A percentile compares a stretch with the other conserved stretches of the same genome.
phyloP scores from a whole-genome alignment of 2,113 vertebrate species.

The Myotis yumanensis region DNA sequence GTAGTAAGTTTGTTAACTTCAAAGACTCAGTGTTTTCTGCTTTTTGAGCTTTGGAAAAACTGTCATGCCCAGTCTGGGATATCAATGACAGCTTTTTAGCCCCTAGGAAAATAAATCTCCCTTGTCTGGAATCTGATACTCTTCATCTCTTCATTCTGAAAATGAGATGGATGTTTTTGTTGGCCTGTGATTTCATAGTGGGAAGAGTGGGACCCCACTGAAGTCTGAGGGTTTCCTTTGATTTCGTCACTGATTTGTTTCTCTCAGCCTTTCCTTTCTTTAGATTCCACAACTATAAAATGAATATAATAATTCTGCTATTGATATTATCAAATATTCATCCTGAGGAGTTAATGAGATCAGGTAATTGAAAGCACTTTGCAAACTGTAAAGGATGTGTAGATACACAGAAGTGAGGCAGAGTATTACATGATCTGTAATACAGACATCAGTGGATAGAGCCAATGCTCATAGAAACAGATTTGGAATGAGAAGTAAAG shows the following conservation, averaged over 20 bases:
- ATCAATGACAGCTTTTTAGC: neutral
- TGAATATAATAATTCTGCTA: neutral
- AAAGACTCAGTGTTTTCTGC: neutral
- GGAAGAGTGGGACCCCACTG: neutral
- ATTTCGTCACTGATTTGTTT: neutral
- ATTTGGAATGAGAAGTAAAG: neutral
- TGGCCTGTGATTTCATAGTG: neutral
- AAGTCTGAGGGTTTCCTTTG: neutral
- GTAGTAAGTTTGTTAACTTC: neutral
- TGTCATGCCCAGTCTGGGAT: neutral
- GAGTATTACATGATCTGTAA: neutral
- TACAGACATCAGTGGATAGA: neutral
- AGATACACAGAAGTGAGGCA: neutral
- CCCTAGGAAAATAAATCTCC: neutral
- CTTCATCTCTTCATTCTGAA: constrained; percentile 15
- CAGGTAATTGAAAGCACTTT: neutral
- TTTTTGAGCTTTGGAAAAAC: constrained; percentile 16
- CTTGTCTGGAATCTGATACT: neutral
- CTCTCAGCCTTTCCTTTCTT: neutral
- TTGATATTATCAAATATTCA: neutral
- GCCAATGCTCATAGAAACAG: neutral
- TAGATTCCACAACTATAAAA: constrained; percentile 1
- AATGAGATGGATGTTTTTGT: neutral
- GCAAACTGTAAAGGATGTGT: neutral
- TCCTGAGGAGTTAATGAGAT: neutral